A percentile compares a stretch with the other conserved stretches of the same genome.
Conservation (phyloP, 1,140 invertebrate species). For the Helicoverpa armigera region DNA sequence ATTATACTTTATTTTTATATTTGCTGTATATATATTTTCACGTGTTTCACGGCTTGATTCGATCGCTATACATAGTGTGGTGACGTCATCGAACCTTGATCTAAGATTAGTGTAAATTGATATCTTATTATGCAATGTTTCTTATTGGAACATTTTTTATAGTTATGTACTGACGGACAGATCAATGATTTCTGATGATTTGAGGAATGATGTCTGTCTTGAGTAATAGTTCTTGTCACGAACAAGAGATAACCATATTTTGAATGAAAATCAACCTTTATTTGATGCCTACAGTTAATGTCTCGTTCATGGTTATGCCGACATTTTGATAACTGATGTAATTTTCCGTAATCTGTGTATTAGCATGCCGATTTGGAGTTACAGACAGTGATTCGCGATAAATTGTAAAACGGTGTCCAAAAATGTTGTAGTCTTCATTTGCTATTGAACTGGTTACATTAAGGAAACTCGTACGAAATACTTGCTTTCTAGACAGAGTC, state of each 20-base stretch:
- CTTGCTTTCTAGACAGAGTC: slow-evolving; percentile 6
- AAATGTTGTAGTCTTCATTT: neutral
- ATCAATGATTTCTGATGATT: slow-evolving; percentile 45
- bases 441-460: slow-evolving; percentile 30
- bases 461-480: neutral
- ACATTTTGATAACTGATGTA: slow-evolving; percentile 37
- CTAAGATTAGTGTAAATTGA: slow-evolving; percentile 49
- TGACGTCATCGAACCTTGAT: slow-evolving; percentile 44
- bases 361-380: slow-evolving; percentile 14
- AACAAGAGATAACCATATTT: slow-evolving; percentile 23
- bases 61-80: slow-evolving; percentile 38
- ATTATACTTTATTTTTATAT: slow-evolving; percentile 43
- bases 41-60: slow-evolving; percentile 35
- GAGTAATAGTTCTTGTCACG: slow-evolving; percentile 41
- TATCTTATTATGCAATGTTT: slow-evolving; percentile 47
- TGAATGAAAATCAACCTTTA: slow-evolving; percentile 7
- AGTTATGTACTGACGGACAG: slow-evolving; percentile 15
- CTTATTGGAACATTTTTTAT: slow-evolving; percentile 45
- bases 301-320: slow-evolving; percentile 32
- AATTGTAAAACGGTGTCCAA: neutral
- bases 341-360: slow-evolving; percentile 1
- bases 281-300: slow-evolving; percentile 3
- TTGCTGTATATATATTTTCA: slow-evolving; percentile 37
- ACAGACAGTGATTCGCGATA: no score
- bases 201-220: slow-evolving; percentile 38